Evolutionary conservation across 2,113 vertebrate species (phyloP), one percentile per base, ranked within the genome.

Genomic region (Tursiops truncatus): DNA sequence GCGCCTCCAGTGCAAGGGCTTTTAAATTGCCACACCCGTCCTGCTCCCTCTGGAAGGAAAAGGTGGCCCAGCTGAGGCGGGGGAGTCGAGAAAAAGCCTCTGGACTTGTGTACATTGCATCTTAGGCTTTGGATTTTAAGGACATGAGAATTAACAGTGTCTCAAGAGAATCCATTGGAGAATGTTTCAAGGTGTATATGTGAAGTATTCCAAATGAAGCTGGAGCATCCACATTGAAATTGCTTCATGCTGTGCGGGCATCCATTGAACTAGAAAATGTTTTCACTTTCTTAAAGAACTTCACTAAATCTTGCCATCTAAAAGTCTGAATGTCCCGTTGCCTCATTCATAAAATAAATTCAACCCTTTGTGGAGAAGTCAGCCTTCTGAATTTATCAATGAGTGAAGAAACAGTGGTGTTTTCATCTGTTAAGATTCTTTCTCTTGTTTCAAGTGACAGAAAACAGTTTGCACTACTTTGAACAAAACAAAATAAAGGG

Each of bases 111-210:
- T 13, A 65, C 31, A 47, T 13, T 28, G 91, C 62, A 53, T 88
- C 92, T 91, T 53, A 26, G 83, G 90, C 20, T 90, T 88, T 85
- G 96, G 73, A 95, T 95, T 91, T 60, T 89, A 96, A 93, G 91
- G 94, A 91, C 93, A 36, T 9, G 81, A 89, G 95, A 74, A 94
- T 62, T 44, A 14, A 63, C 81, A 25, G 94, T 79, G 44, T 83
- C 56, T 28, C 81, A 90, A 98, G 98, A 53, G 53, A 53, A 17
- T 17, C 53, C 53, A 53, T 17, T 53, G 53, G 53, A 53, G 53
- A 53, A 53, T 6, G 1, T 53, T 53, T 53, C 53, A 53, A 17
- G 53, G 6, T 53, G 15, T 53, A 53, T 17, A 53, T 53, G 53
- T 53, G 53, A 53, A 53, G 15, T 53, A 53, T 53, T 53, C 53